These are phyloP conservation scores for Ophthalmolycus amberensis DNA, from an alignment of 2,113 vertebrate genomes.

Conservation along the genomic window DNA sequence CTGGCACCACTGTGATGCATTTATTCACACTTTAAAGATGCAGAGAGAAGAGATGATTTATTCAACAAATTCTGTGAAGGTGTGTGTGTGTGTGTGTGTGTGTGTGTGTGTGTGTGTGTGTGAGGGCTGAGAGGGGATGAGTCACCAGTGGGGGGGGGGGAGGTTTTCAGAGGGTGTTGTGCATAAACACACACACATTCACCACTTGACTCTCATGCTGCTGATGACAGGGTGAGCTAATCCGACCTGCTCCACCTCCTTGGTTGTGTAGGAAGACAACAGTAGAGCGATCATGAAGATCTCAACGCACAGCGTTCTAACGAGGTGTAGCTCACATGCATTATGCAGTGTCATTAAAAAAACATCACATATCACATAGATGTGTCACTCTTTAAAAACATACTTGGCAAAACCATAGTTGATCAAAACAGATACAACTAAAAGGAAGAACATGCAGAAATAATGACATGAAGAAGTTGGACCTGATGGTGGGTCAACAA, in stretches of 20 bases:
- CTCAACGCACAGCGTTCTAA: neutral
- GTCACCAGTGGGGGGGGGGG: conserved; percentile 54
- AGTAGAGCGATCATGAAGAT: neutral
- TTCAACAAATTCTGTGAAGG: no score
- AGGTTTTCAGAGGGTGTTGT: conserved; percentile 17
- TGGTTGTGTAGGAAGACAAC: neutral
- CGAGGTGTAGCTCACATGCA: neutral
- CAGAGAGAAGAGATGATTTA: no score
- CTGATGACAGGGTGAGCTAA: conserved; percentile 16
- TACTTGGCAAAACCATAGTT: neutral
- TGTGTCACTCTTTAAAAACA: no score
- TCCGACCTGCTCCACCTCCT: conserved; percentile 6
- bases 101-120: no score
- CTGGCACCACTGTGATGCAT: no score
- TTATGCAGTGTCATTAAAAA: conserved; percentile 6
- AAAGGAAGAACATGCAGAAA: neutral
- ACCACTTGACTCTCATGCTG: conserved; percentile 27
- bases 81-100: no score
- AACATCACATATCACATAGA: neutral
- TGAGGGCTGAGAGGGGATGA: conserved; percentile 26
- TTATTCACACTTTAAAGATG: no score
- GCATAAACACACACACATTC: conserved; percentile 34
- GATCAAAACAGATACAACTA: neutral
- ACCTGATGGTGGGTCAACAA: no score
- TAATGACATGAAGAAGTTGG: neutral